Percentiles rank a stretch among this genome's conserved stretches.
phyloP scores from a whole-genome alignment of 2,797 vertebrate species.

The Antrozous pallidus region DNA sequence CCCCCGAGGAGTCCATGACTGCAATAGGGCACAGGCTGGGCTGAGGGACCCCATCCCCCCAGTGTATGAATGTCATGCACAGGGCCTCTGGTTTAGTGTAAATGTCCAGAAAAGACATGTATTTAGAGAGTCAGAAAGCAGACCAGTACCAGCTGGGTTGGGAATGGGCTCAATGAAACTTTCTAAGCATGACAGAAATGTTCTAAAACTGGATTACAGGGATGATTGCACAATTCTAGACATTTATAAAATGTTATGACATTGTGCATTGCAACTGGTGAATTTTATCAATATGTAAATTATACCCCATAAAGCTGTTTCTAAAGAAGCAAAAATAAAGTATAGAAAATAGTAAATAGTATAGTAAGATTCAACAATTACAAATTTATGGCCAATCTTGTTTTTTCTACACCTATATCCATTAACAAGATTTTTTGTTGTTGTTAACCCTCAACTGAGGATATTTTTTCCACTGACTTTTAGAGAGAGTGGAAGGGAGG shows the following conservation, averaged over 20 bases:
- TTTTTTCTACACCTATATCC: neutral
- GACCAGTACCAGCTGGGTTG: neutral
- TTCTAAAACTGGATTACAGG: neutral
- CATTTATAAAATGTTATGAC: neutral
- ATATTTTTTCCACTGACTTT: neutral
- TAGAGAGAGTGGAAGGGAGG: neutral
- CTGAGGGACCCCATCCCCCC: too few species aligned
- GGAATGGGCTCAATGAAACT: neutral
- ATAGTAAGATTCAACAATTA: neutral
- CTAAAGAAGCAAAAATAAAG: neutral
- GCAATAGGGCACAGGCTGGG: too few species aligned
- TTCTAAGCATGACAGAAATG: neutral
- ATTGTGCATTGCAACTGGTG: neutral
- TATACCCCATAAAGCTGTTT: neutral
- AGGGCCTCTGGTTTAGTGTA: neutral
- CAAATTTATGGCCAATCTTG: neutral
- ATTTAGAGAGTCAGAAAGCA: neutral
- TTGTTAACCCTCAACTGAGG: too few species aligned
- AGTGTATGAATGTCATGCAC: too few species aligned
- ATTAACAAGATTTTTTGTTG: neutral
- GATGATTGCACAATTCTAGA: neutral
- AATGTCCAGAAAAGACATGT: neutral
- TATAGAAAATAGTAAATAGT: neutral
- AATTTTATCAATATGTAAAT: neutral
- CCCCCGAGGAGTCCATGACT: too few species aligned